Base-by-base conservation (phyloP, 2,888 invertebrate species). In the Thyatira batis region DNA sequence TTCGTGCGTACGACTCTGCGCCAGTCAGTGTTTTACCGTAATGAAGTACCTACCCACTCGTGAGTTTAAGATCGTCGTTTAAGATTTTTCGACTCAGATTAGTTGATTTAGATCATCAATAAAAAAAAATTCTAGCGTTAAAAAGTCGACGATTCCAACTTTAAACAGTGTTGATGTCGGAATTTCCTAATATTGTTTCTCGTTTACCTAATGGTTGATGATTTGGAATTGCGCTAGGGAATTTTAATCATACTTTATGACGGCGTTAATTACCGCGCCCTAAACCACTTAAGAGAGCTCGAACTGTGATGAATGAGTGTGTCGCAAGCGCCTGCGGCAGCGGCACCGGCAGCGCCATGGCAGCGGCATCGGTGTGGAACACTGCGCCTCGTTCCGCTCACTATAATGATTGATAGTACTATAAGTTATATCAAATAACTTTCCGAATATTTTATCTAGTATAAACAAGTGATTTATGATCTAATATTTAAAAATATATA, bases 241-340 rank as follows among this genome's bases (percentile, higher is more conserved):
- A n/a, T n/a, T n/a, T n/a, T n/a, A n/a, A n/a, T n/a, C n/a, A n/a
- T n/a, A n/a, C n/a, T n/a, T n/a, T n/a, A n/a, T n/a, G n/a, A n/a
- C n/a, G n/a, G n/a, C n/a, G 73, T 73, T 72, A 68, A 71, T 76
- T 71, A 73, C 63, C 76, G 71, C 80, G 72, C 75, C 79, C 74
- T 79, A 78, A 80, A 85, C 87, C 87, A 89, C 89, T 90, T 88
- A 85, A 78, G 78, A 81, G 79, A 79, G 80, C 76, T 88, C 84
- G 84, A 87, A 88, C 85, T 87, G 85, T 90, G 91, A 90, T 89
- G 87, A 85, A 89, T 84, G 87, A 84, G 84, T 70, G 76, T 68
- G 67, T 69, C 67, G 67, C 60, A 39, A 55, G 49, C 63, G 60
- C 57, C 52, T 50, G 60, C 67, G 53, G 65, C 60, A 57, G 54